Conservation (phyloP, 2,888 invertebrate genomes). For the Drosophila multiciliata region DNA sequence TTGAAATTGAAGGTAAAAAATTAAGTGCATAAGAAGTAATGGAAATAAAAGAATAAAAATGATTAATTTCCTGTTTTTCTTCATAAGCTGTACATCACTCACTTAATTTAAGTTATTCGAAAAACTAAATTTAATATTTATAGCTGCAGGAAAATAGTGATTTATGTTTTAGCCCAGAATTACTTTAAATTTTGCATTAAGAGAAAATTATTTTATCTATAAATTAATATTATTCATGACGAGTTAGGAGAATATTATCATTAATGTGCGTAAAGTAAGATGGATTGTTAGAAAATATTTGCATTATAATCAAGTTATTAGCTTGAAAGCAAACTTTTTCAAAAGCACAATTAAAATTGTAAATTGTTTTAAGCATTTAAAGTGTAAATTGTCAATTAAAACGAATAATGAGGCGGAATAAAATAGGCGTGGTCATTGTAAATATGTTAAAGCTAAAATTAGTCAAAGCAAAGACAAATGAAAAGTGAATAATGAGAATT, state of each 20-base stretch:
- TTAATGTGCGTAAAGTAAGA: slow-evolving; percentile 15
- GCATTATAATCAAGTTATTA: slow-evolving; percentile 40
- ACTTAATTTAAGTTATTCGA: background rate
- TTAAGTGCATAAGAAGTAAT: background rate
- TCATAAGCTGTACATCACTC: too few relatives aligned
- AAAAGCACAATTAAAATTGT: background rate
- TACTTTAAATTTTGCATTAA: background rate
- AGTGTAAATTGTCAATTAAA: slow-evolving; percentile 8
- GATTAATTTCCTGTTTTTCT: background rate
- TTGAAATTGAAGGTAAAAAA: background rate
- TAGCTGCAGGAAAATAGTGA: background rate
- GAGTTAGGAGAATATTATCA: slow-evolving; percentile 41
- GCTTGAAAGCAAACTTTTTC: background rate
- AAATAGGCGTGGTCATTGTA: slow-evolving; percentile 26
- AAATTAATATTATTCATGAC: slow-evolving; percentile 9
- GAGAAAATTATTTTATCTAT: background rate
- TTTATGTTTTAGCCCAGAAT: background rate
- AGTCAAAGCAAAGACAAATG: slow-evolving; percentile 39
- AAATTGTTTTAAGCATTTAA: slow-evolving; percentile 9
- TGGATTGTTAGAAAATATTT: slow-evolving; percentile 19
- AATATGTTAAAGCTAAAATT: slow-evolving; percentile 28
- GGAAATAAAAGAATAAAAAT: background rate
- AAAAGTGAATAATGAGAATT: slow-evolving; percentile 56
- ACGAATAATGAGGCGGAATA: background rate
- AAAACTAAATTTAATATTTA: background rate